A percentile compares a stretch with the other conserved stretches of the same genome.
These are phyloP conservation scores for Platanista minor DNA, from an alignment of 2,113 vertebrate species.

Conservation along the genomic window DNA sequence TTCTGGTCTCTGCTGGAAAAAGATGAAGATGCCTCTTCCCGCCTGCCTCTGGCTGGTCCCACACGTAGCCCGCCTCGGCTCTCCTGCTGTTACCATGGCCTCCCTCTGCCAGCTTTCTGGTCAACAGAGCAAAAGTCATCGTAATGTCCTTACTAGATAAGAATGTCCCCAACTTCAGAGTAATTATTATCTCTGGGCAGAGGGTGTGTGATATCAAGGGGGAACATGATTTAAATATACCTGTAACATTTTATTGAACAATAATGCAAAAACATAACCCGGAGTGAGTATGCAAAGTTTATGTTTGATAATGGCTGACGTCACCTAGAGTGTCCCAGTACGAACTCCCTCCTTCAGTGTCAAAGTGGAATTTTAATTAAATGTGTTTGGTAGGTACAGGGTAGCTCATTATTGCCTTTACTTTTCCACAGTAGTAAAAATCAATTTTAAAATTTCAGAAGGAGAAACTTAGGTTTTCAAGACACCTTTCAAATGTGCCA, in stretches of 20 bases:
- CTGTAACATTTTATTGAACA: neutral
- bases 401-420: neutral
- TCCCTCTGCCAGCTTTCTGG: rapidly evolving
- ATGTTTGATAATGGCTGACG: rapidly evolving
- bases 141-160: rapidly evolving
- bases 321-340: neutral
- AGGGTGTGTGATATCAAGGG: neutral
- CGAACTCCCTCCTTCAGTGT: no score
- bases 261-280: neutral
- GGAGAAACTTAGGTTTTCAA: neutral
- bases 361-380: no score
- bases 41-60: rapidly evolving
- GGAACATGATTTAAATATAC: rapidly evolving
- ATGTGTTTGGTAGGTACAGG: rapidly evolving
- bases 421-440: neutral
- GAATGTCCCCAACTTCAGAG: rapidly evolving
- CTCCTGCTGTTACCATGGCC: rapidly evolving
- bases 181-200: neutral
- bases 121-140: neutral
- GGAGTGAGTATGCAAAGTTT: rapidly evolving
- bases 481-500: no score
- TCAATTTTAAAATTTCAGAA: neutral
- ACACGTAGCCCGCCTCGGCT: rapidly evolving
- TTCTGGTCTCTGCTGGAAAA: no score
- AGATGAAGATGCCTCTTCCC: rapidly evolving